Evolutionary conservation across 2,113 vertebrate species (phyloP), one percentile per base, ranked within the genome.

Genomic region (Marmota flaviventris): DNA sequence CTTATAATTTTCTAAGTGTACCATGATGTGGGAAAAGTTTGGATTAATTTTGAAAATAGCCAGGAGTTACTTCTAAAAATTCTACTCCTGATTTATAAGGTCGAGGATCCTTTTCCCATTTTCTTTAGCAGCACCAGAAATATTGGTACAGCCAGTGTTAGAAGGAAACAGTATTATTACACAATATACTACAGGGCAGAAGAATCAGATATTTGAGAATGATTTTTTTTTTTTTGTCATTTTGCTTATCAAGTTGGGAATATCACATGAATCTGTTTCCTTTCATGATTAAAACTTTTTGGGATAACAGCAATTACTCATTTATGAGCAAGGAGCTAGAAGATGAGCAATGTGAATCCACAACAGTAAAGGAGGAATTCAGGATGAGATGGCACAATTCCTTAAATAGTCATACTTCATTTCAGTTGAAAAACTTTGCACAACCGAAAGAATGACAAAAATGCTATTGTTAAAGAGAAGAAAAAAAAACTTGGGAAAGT

Each of bases 401-500:
- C 79, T 95, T 93, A 96, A 94, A 97, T 96, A 97, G 76, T 90
- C 85, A 77, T 45, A 93, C 77, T 97, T 97, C 84, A 88, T 96
- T 98, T 96, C 89, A 93, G 53, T 97, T 58, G 95, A 95, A 97
- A 97, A 97, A 94, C 91, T 96, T 97, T 87, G 81, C 87, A 94
- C 61, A 85, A 88, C 87, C 90, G 76, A 95, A 97, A 96, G 96
- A 93, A 97, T 95, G 91, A 96, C 93, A 97, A 94, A 96, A 98
- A 97, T 93, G 72, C 82, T 96, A 98, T 98, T 98, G 98, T 98
- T 97, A 96, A 95, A 95, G 58, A 96, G 82, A 85, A 96, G 82
- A 85, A 84, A 86, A 77, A 93, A 84, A 92, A 94, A 78, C 92
- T 90, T 95, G 88, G 91, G 89, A 89, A 76, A 97, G 42, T 97